Conservation (phyloP, 2,888 invertebrate genomes). For the Caenorhabditis doughertyi region DNA sequence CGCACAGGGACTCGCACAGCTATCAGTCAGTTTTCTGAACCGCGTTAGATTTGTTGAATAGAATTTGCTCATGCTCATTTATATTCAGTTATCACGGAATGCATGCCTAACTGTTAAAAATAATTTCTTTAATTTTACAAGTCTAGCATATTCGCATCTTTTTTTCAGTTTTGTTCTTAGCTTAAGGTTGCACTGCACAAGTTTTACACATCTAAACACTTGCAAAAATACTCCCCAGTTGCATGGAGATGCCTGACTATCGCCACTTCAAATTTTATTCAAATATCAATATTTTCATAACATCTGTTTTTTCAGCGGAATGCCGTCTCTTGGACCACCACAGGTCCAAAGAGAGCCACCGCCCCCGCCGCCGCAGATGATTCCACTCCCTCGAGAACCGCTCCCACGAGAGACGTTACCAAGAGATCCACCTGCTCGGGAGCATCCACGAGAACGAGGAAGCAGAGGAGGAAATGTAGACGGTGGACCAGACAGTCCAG, state of each 20-base stretch:
- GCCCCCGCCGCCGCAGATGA: constrained; percentile 55
- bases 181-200: not conserved
- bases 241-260: not conserved
- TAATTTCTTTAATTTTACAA: too few relatives aligned
- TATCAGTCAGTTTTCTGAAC: constrained; percentile 58
- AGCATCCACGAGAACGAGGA: constrained; percentile 15
- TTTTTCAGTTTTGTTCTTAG: not conserved
- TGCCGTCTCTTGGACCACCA: constrained; percentile 56
- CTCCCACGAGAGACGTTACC: not conserved
- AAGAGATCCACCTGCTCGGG: constrained; percentile 6
- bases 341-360: constrained; percentile 49
- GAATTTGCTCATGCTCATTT: not conserved
- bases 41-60: constrained; percentile 34
- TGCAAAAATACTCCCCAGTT: not conserved
- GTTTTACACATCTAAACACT: not conserved
- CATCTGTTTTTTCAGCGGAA: constrained; percentile 41
- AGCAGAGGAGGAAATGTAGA: not conserved
- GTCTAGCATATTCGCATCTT: not conserved
- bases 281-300: not conserved
- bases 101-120: constrained; percentile 7
- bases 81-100: not conserved
- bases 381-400: constrained; percentile 34
- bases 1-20: constrained; percentile 60
- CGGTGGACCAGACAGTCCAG: constrained; percentile 55
- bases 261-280: not conserved